Conservation (phyloP, 2,113 vertebrate species). For the Numenius arquata region DNA sequence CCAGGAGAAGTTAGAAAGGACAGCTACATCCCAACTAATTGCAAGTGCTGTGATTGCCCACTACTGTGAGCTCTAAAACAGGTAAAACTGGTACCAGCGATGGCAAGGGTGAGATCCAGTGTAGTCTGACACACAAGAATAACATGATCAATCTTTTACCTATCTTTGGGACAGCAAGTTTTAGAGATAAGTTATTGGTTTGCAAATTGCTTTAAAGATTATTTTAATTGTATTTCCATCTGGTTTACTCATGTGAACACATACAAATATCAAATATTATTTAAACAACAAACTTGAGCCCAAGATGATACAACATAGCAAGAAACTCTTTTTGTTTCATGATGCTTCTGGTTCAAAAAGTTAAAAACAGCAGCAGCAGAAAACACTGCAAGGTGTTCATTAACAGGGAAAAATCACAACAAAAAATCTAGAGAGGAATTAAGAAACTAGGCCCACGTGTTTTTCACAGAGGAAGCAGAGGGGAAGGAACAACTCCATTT, state of each 20-base stretch:
- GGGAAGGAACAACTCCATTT: neutral
- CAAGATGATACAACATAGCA: neutral
- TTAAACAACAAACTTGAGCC: neutral
- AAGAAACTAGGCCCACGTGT: neutral
- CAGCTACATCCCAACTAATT: neutral
- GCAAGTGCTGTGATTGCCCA: neutral
- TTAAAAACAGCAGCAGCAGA: neutral
- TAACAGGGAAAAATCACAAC: neutral
- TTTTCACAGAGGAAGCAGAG: neutral
- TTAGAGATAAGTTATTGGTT: neutral
- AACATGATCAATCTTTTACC: neutral
- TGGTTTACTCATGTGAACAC: neutral
- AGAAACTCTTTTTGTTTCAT: neutral
- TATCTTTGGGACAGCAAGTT: neutral
- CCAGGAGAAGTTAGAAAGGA: neutral
- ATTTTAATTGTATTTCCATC: neutral
- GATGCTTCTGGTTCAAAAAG: neutral
- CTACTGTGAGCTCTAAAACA: neutral
- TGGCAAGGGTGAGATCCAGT: fast-evolving
- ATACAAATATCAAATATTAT: neutral
- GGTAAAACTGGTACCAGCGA: neutral
- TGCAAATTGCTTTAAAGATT: neutral
- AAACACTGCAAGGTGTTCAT: neutral
- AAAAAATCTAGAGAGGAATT: neutral
- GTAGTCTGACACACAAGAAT: neutral